These are phyloP conservation scores for Dicerorhinus sumatrensis DNA, from an alignment of 2,113 vertebrate genomes.

Conservation along the genomic window DNA sequence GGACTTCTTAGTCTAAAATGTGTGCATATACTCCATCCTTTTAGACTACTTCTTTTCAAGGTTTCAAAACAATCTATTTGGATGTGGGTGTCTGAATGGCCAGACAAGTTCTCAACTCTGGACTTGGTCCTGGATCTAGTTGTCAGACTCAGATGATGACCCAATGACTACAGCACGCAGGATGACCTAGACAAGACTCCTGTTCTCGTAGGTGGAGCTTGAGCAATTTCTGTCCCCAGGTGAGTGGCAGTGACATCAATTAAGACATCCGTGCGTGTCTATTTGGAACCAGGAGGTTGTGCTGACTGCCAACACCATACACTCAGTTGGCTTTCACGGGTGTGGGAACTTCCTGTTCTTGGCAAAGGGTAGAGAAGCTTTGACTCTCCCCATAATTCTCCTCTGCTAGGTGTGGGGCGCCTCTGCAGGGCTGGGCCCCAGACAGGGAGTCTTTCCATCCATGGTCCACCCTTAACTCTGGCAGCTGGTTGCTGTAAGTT, in stretches of 20 bases:
- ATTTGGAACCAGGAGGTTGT: not conserved
- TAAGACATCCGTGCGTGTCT: not conserved
- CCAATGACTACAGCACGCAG: not conserved
- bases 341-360: slow-evolving; percentile 47
- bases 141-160: not conserved
- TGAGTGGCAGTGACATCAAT: not conserved
- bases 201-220: slow-evolving; percentile 43
- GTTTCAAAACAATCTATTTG: not conserved
- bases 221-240: slow-evolving; percentile 34
- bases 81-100: not conserved
- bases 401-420: not conserved
- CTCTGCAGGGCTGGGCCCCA: not conserved
- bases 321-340: not conserved
- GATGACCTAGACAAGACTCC: not conserved
- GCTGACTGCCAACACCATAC: not conserved
- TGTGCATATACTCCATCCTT: not conserved
- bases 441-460: not conserved
- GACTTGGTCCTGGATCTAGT: not conserved
- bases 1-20: not conserved
- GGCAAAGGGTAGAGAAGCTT: slow-evolving; percentile 31
- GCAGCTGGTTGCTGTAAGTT: not conserved
- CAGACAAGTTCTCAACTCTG: not conserved
- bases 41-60: not conserved
- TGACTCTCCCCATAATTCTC: not conserved
- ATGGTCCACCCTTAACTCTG: not conserved